Percentiles rank a stretch among this genome's conserved stretches.
Evolutionary conservation across 2,797 vertebrate genomes (phyloP).

Genomic region (Pelodytes ibericus): DNA sequence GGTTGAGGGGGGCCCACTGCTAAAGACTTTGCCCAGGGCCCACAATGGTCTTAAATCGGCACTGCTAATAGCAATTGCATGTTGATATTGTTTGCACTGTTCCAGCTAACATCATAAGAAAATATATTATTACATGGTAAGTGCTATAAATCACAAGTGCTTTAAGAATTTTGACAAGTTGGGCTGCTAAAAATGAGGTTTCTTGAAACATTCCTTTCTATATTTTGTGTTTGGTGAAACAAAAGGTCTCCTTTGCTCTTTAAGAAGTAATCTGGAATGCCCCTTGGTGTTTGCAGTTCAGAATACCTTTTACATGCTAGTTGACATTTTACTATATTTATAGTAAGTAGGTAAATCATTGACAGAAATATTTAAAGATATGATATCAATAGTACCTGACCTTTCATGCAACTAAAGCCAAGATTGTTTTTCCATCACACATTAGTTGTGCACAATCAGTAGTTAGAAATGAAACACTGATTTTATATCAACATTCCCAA

Average conservation of each 20-base stretch:
- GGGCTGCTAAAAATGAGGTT: too few species aligned
- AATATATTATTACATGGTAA: too few species aligned
- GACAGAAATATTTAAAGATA: constrained; percentile 41
- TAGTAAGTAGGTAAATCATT: constrained; percentile 47
- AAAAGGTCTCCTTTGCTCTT: background rate
- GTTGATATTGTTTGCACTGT: too few species aligned
- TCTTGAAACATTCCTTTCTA: too few species aligned
- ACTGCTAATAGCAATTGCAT: too few species aligned
- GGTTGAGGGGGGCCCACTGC: too few species aligned
- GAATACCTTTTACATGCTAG: background rate
- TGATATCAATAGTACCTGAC: constrained; percentile 32
- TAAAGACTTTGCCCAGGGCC: too few species aligned
- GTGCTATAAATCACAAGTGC: too few species aligned
- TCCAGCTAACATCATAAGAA: too few species aligned
- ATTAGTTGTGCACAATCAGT: constrained; percentile 36
- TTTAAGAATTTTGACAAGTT: too few species aligned
- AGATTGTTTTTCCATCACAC: constrained; percentile 40
- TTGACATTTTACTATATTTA: constrained; percentile 41
- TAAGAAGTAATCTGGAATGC: background rate
- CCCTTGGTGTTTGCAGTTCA: background rate
- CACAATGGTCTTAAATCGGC: too few species aligned
- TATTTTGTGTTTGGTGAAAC: too few species aligned
- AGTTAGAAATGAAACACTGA: constrained; percentile 42
- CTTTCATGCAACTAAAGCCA: constrained; percentile 38
- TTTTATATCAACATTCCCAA: constrained; percentile 44